Base-by-base conservation (phyloP, 2,797 vertebrate genomes). In the Pempheris klunzingeri region DNA sequence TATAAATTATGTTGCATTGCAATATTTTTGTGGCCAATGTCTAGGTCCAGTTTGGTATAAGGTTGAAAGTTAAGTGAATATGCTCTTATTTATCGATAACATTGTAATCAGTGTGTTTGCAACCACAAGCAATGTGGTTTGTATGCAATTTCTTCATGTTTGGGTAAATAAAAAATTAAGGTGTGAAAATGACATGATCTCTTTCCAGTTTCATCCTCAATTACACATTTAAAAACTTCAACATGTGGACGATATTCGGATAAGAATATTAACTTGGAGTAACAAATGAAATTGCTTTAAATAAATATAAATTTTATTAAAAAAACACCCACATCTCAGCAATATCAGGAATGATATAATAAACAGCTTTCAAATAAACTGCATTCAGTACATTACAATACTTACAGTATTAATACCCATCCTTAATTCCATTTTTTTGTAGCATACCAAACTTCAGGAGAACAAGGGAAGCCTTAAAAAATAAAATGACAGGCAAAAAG, bases 241-340 rank as follows among this genome's bases (percentile, higher is more conserved):
- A 28, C 44, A 60, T 30, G 4, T 17, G 12, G 30, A 63, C 39
- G 34, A 0, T 68, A 59, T 77, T 50, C 72, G 57, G 14, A 69
- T 66, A 74, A 46, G 49, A 67, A 61, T 63, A 91, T 78, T 76
- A 78, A 87, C 69, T 83, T 77, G 32, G 71, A 88, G 82, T 80
- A 78, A 90, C 76, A 85, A 72, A 65, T 82, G 60, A 85, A 91
- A 94, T 90, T 96, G 95, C 95, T 97, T 99, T 98, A 99, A 99
- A 99, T 99, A 99, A 99, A 99, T 99, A 99, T 98, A 99, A 96
- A 97, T 98, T 99, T 99, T 99, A 99, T 98, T 99, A 96, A 97
- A 98, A 98, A 98, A 98, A 98, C 97, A 98, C 97, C 97, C 97
- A 99, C 96, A 98, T 97, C 95, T 97, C 96, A 96, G 97, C 96